Evolutionary conservation across 2,113 vertebrate genomes (phyloP), one percentile per base, ranked within the genome.

Genomic region (Mugil cephalus): DNA sequence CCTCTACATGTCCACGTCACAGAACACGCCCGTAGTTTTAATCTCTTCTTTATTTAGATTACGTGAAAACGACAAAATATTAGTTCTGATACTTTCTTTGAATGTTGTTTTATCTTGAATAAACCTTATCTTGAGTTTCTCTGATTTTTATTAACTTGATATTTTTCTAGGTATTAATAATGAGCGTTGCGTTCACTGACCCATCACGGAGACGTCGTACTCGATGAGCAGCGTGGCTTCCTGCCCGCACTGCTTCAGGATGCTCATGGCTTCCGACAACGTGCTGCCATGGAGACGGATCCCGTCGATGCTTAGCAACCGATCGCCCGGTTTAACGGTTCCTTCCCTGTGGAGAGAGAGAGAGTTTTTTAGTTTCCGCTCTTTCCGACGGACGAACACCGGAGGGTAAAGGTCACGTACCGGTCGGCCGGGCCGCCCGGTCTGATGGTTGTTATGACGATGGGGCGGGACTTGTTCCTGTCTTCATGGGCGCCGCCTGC

Each of bases 171-270:
- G n/a, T n/a, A n/a, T n/a, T n/a, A n/a, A n/a, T n/a, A n/a, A n/a
- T n/a, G n/a, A n/a, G n/a, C n/a, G n/a, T n/a, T n/a, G n/a, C n/a
- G n/a, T n/a, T n/a, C 3, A 80, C 80, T 79, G 43, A 91, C 87
- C 87, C 89, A 99, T 99, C 40, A 99, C 94, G 0, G 97, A 99
- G 86, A 99, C 96, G 42, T 99, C 97, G 0, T 98, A 99, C 92
- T 99, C 98, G 0, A 99, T 88, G 83, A 98, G 94, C 74, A 99
- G 94, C 6, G 96, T 98, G 0, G 96, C 98, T 75, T 99, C 98
- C 90, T 99, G 98, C 0, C 98, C 98, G 0, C 98, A 98, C 40
- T 99, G 98, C 88, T 99, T 99, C 54, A 99, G 95, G 89, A 98
- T 97, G 83, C 96, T 96, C 96, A 97, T 98, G 88, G 97, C 96